A percentile compares a stretch with the other conserved stretches of the same genome.
Evolutionary conservation across 64 coral and sea anemone species (phyloP).

Genomic region (Montipora capricornis): DNA sequence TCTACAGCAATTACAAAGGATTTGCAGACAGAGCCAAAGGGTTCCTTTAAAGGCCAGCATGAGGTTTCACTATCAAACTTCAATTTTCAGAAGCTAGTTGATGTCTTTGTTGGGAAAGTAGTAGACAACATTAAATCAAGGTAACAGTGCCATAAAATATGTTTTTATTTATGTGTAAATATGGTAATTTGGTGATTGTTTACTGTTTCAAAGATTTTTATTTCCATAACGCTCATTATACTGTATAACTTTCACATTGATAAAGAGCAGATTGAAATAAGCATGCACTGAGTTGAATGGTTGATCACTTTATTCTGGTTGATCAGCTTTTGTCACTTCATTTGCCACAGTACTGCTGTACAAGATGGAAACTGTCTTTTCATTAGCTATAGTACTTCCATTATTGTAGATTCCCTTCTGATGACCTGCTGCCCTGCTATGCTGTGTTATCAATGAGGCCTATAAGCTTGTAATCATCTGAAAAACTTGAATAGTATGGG

Average conservation of each 20-base stretch:
- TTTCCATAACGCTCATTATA: too few species aligned
- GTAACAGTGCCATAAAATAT: not conserved
- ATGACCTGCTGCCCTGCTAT: conserved; percentile 41
- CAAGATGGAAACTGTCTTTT: conserved; percentile 29
- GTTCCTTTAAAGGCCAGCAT: conserved; percentile 2
- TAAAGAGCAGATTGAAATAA: too few species aligned
- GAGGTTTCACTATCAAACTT: not conserved
- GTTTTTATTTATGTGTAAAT: not conserved
- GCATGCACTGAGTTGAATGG: too few species aligned
- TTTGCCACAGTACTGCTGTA: conserved; percentile 17
- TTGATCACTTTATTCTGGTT: not conserved
- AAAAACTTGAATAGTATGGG: conserved; percentile 47
- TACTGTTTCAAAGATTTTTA: too few species aligned
- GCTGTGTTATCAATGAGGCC: conserved; percentile 54
- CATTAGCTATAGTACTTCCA: conserved; percentile 11
- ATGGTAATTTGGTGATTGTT: too few species aligned
- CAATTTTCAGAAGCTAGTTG: not conserved
- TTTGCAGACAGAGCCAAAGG: not conserved
- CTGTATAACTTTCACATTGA: too few species aligned
- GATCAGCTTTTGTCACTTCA: conserved; percentile 9
- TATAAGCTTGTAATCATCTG: conserved; percentile 48
- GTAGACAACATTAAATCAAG: not conserved
- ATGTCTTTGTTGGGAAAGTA: not conserved
- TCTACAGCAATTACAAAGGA: not conserved
- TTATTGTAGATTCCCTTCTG: conserved; percentile 47